Percentiles rank a stretch among this genome's conserved stretches.
These are phyloP conservation scores for Carduelis carduelis DNA, from an alignment of 2,797 vertebrate species.

Conservation along the genomic window DNA sequence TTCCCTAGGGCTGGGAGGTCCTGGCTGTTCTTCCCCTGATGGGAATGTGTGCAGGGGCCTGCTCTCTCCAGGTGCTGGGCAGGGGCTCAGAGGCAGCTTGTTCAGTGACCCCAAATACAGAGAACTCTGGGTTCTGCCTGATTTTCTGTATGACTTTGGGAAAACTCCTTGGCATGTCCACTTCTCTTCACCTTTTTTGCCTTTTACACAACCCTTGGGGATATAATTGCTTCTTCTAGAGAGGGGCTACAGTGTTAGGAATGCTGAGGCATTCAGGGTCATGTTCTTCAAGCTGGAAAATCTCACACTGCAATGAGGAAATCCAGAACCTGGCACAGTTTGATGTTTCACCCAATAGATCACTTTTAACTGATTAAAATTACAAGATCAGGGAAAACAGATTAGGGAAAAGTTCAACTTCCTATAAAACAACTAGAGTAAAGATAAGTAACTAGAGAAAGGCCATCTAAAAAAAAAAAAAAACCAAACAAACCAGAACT, in stretches of 20 bases:
- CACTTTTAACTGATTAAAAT: background rate
- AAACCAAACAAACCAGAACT: background rate
- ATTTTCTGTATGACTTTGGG: background rate
- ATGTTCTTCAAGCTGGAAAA: background rate
- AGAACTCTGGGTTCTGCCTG: background rate
- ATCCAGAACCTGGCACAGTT: background rate
- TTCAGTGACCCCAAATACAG: background rate
- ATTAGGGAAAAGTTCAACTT: background rate
- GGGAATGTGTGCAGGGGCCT: rapidly evolving
- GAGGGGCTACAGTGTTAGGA: background rate
- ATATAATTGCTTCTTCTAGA: background rate
- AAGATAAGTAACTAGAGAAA: background rate
- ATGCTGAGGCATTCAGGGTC: background rate
- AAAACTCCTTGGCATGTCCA: background rate
- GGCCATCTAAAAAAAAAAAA: background rate
- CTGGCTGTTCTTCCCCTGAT: background rate
- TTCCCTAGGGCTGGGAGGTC: background rate
- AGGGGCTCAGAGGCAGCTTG: background rate
- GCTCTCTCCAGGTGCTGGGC: background rate
- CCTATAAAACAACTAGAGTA: background rate
- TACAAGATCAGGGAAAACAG: background rate
- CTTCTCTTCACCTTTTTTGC: background rate
- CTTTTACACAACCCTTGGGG: background rate
- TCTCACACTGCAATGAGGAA: background rate
- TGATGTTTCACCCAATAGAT: background rate